Evolutionary conservation across 2,888 invertebrate genomes (phyloP), one percentile per base, ranked within the genome.

Genomic region (Dolichomitus sp.): DNA sequence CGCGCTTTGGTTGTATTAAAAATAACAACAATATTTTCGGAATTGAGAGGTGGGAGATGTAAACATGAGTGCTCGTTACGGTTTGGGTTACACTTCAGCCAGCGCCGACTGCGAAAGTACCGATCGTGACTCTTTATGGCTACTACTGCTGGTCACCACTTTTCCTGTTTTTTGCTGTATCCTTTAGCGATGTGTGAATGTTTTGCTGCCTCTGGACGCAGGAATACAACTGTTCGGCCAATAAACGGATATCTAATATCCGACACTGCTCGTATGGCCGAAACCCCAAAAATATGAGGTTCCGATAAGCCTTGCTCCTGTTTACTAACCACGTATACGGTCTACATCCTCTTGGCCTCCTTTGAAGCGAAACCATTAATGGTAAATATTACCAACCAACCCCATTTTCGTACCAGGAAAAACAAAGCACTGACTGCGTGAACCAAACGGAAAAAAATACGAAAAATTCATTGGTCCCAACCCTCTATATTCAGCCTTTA

Each of bases 201-300:
- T 37, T 52, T 52, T 6, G 30, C 12, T 23, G 17, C 4, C 63
- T 4, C 17, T 37, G 40, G 19, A 76, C 70, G 40, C 30, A 57
- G 80, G 87, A 85, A 88, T 88, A 89, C 87, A 87, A 90, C 86
- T 83, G 80, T 78, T 79, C 30, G 74, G 75, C 85, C 87, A 89
- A 90, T 90, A 88, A 87, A 86, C 89, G 88, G 88, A 89, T 90
- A 88, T 90, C 88, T 89, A 90, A 90, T 89, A 90, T 88, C 88
- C 88, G 85, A 87, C 63, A 48, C 77, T 80, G 87, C 88, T 88
- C 85, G 88, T 83, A 74, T 81, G 72, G 84, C 80, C 57, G 81
- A 87, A 85, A 85, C 80, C 78, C 66, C 80, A 85, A 88, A 90
- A 88, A 89, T 89, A 89, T 85, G 90, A 88, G 80, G 63, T 89